A percentile compares a stretch with the other conserved stretches of the same genome.
phyloP scores from a whole-genome alignment of 2,888 invertebrate genomes.

The Rhagium mordax region DNA sequence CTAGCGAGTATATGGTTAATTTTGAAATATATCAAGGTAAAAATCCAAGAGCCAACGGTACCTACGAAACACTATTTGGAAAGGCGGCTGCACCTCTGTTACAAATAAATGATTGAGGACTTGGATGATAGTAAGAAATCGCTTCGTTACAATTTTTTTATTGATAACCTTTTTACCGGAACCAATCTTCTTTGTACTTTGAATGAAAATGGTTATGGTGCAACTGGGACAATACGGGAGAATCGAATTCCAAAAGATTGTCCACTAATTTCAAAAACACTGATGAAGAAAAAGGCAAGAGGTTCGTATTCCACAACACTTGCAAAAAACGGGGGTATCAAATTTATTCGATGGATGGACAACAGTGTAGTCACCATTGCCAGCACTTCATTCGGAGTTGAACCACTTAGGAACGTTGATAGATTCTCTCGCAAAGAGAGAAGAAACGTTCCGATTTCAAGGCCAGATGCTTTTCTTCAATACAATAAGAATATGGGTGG shows the following conservation, averaged over 20 bases:
- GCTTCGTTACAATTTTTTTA: constrained; percentile 49
- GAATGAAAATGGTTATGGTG: background rate
- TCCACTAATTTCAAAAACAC: too few relatives aligned
- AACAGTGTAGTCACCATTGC: background rate
- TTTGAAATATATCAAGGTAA: constrained; percentile 50
- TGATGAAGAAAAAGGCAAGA: too few relatives aligned
- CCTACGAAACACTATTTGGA: constrained; percentile 49
- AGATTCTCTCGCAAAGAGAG: background rate
- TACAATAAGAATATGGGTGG: constrained; percentile 21
- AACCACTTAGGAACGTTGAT: background rate
- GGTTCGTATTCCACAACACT: too few relatives aligned
- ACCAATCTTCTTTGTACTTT: too few relatives aligned
- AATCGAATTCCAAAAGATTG: too few relatives aligned
- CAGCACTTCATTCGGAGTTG: background rate
- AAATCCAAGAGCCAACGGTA: constrained; percentile 49
- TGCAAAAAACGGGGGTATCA: too few relatives aligned
- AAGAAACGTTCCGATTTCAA: background rate
- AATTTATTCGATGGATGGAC: too few relatives aligned
- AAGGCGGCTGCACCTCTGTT: constrained; percentile 48
- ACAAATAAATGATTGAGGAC: constrained; percentile 48
- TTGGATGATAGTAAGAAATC: constrained; percentile 40
- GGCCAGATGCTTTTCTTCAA: background rate
- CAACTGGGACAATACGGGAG: too few relatives aligned
- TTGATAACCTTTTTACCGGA: constrained; percentile 54
- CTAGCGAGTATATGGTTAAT: too few relatives aligned